These are phyloP conservation scores for Caenorhabditis inopinata DNA, from an alignment of 1,140 invertebrate species.

Conservation along the genomic window DNA sequence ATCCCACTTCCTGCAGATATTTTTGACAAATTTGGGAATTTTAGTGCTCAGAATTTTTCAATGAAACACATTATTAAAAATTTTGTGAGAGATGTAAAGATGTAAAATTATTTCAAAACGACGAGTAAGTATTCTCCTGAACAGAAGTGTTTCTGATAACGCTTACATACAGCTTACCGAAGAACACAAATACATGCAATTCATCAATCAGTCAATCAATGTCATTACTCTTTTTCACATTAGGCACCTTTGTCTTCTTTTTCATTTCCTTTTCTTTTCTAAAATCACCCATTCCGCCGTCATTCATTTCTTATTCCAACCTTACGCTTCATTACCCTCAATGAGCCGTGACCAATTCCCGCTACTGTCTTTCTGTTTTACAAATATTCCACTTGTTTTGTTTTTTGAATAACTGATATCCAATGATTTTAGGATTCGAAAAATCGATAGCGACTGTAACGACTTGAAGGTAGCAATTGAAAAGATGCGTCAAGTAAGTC, in stretches of 20 bases:
- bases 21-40: no score
- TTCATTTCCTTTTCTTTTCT: neutral
- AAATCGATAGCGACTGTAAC: no score
- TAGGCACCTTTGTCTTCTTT: neutral
- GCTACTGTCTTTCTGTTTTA: neutral
- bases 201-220: conserved; percentile 11
- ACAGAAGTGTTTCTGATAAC: no score
- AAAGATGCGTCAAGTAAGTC: no score
- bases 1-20: conserved; percentile 43
- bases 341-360: conserved; percentile 1
- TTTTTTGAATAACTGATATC: neutral
- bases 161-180: no score
- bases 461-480: no score
- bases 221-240: conserved; percentile 10
- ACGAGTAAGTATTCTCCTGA: no score
- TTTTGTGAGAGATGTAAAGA: no score
- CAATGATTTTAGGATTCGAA: neutral
- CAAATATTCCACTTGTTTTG: conserved; percentile 14
- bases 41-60: no score
- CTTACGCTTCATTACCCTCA: conserved; percentile 17
- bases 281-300: neutral
- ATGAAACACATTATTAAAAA: no score
- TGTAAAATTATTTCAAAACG: no score
- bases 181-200: neutral
- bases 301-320: conserved; percentile 27